Percentiles rank a stretch among this genome's conserved stretches.
Evolutionary conservation across 2,888 invertebrate genomes (phyloP).

Genomic region (Aphelenchoides bicaudatus): DNA sequence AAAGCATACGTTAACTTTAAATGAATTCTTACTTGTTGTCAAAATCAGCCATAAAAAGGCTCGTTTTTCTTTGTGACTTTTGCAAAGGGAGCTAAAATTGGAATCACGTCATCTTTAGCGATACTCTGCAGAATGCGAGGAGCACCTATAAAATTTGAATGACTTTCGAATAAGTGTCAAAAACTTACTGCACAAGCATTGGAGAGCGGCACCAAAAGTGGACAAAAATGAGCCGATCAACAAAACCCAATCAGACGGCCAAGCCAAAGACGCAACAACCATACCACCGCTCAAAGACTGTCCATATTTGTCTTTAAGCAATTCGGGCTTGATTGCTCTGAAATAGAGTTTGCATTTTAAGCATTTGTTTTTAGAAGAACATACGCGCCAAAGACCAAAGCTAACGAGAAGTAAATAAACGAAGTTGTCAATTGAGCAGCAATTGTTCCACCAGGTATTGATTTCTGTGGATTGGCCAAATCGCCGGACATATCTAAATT

Average conservation of each 20-base stretch:
- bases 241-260: slow-evolving; percentile 99
- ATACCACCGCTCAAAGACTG: slow-evolving; percentile 90
- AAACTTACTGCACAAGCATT: slow-evolving; percentile 70
- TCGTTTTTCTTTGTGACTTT: slow-evolving; percentile 89
- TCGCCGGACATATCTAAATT: slow-evolving; percentile 77
- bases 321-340: too few relatives aligned
- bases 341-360: too few relatives aligned
- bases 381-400: slow-evolving; percentile 80
- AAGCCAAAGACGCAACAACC: slow-evolving; percentile 93
- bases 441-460: slow-evolving; percentile 95
- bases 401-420: slow-evolving; percentile 79
- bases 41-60: slow-evolving; percentile 71
- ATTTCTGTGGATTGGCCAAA: slow-evolving; percentile 93
- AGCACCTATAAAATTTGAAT: slow-evolving; percentile 62
- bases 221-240: slow-evolving; percentile 94
- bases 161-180: slow-evolving; percentile 3
- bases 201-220: slow-evolving; percentile 93
- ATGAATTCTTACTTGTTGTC: too few relatives aligned
- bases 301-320: slow-evolving; percentile 74
- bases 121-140: slow-evolving; percentile 78
- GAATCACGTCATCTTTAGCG: slow-evolving; percentile 82
- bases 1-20: too few relatives aligned
- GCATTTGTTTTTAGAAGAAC: too few relatives aligned
- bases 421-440: slow-evolving; percentile 94
- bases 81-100: slow-evolving; percentile 70